Conservation (phyloP, 1,140 invertebrate species). For the Zophobas atratus region DNA sequence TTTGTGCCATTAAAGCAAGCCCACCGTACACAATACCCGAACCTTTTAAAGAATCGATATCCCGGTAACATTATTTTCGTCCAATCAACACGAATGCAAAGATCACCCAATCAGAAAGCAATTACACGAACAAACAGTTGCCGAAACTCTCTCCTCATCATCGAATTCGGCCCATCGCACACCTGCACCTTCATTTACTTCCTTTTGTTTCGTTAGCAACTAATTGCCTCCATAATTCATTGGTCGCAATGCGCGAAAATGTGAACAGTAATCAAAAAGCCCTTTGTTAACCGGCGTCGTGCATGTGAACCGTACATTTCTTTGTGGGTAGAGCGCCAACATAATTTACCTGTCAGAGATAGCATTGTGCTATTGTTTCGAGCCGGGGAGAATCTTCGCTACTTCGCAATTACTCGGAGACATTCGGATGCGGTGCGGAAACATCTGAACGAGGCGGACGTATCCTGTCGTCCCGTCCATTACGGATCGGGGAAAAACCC, state of each 20-base stretch:
- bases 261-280: conserved; percentile 40
- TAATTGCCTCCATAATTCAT: conserved; percentile 38
- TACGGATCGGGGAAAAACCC: background rate
- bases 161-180: background rate
- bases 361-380: conserved; percentile 39
- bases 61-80: too few relatives aligned
- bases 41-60: background rate
- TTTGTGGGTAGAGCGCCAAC: conserved; percentile 22
- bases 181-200: background rate
- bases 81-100: too few relatives aligned
- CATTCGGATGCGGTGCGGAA: conserved; percentile 28
- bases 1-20: background rate
- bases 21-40: background rate
- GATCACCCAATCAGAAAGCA: too few relatives aligned
- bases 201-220: conserved; percentile 37
- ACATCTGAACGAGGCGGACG: conserved; percentile 16
- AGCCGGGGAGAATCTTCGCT: conserved; percentile 12
- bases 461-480: conserved; percentile 40
- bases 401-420: conserved; percentile 19
- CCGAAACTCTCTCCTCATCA: background rate
- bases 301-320: conserved; percentile 37
- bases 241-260: conserved; percentile 38
- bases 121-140: too few relatives aligned
- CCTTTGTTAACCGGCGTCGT: conserved; percentile 35
- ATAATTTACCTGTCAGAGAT: conserved; percentile 43